Percentiles rank a stretch among this genome's conserved stretches.
Conservation (phyloP, 1,140 invertebrate species). For the Leptinotarsa undecemlineata region DNA sequence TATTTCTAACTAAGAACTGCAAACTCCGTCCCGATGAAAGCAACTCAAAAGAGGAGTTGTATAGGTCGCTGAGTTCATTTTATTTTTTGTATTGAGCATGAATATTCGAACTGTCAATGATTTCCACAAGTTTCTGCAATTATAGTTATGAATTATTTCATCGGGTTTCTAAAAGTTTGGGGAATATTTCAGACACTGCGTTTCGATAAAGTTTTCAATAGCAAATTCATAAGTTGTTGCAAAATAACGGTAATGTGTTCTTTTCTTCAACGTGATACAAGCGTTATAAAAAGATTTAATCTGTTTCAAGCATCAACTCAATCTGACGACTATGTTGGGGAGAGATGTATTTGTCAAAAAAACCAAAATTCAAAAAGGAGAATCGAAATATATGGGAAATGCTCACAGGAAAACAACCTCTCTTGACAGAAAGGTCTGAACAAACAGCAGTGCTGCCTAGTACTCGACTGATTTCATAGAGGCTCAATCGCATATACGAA, state of each 20-base stretch:
- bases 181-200: neutral
- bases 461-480: too few relatives aligned
- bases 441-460: too few relatives aligned
- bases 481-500: too few relatives aligned
- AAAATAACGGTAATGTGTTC: neutral
- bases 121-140: neutral
- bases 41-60: neutral
- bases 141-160: neutral
- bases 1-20: neutral
- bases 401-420: too few relatives aligned
- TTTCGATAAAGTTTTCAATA: neutral
- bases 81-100: neutral
- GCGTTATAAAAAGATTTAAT: neutral
- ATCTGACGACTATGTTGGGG: too few relatives aligned
- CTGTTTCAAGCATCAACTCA: too few relatives aligned
- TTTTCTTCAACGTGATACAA: too few relatives aligned
- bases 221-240: neutral
- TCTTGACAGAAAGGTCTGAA: too few relatives aligned
- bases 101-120: slow-evolving; percentile 5
- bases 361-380: too few relatives aligned
- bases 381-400: too few relatives aligned
- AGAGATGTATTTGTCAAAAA: too few relatives aligned
- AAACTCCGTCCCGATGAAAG: neutral
- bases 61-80: neutral
- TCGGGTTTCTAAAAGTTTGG: neutral